Base-by-base conservation (phyloP, 2,888 invertebrate genomes). In the Nesidiocoris tenuis region DNA sequence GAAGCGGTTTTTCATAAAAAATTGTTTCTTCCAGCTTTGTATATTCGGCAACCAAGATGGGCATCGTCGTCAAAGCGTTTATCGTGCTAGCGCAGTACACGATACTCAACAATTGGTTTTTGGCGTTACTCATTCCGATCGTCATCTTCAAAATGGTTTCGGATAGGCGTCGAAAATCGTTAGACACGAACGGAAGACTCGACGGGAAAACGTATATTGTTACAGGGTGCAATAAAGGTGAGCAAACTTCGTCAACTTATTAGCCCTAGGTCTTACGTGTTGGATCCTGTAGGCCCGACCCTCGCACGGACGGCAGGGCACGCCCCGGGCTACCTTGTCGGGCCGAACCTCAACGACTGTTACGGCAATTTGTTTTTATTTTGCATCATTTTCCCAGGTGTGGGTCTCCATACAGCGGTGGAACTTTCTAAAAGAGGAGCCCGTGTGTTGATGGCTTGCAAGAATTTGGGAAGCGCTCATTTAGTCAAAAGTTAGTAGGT, bases 391-490 rank as follows among this genome's bases (percentile, higher is more conserved):
- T n/a, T 59, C n/a, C 3, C 54, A 68, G 68, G 68, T 2, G 24
- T 68, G 19, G 68, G 68, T 39, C 24, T 55, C 16, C 17, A 68
- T 5, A 68, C 68, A 55, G 68, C 68, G 2, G 18, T 23, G n/a
- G 68, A 55, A 18, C 17, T 68, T 9, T 54, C 68, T 1, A 19
- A 68, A 12, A 54, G 68, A 19, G 68, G 68, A 3, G 68, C 68
- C 1, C 68, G 68, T 2, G 68, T 68, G 3, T 17, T 68, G 19
- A 19, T 68, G 55, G 68, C 68, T 2, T 68, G 74, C 56, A 56
- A 39, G 55, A 39, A 75, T 68, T 67, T 75, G 61, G 75, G 75
- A 61, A 75, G 75, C 39, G 75, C 75, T 21, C 68, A 75, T 68
- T 54, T 68, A 56, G 68, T 61, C 0, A 75, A 54, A 68, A 70